A percentile compares a stretch with the other conserved stretches of the same genome.
Conservation (phyloP, 1,140 invertebrate species). For the Linepithema humile region DNA sequence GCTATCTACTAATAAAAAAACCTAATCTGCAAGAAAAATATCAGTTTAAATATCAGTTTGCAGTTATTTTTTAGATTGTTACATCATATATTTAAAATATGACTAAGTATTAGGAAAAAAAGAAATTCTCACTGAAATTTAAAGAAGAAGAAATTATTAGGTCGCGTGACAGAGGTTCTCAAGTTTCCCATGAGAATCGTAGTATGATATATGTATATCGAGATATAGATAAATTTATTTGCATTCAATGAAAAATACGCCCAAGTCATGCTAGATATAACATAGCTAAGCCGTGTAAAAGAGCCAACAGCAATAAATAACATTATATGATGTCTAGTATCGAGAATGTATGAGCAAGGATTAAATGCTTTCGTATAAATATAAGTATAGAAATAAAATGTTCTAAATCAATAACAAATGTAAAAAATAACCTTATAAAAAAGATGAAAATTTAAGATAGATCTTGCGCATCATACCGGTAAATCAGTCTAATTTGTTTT, state of each 20-base stretch:
- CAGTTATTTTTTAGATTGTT: neutral
- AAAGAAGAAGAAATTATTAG: neutral
- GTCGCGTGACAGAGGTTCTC: neutral
- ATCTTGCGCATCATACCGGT: too few relatives aligned
- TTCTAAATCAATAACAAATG: neutral
- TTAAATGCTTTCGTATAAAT: neutral
- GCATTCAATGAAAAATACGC: conserved; percentile 61
- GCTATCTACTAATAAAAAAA: neutral
- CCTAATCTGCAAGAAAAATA: neutral
- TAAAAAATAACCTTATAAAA: neutral
- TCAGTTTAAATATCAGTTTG: neutral
- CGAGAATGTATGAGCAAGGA: neutral
- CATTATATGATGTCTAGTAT: neutral
- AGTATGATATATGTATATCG: conserved; percentile 55
- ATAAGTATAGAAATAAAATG: neutral
- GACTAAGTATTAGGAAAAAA: neutral
- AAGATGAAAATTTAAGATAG: neutral
- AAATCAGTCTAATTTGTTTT: too few relatives aligned
- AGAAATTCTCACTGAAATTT: too few relatives aligned
- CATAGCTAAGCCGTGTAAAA: neutral
- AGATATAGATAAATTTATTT: conserved; percentile 66
- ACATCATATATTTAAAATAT: neutral
- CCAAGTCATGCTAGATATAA: conserved; percentile 9
- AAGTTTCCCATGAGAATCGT: conserved; percentile 18
- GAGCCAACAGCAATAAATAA: conserved; percentile 59